Conservation (phyloP, 2,797 vertebrate genomes). For the Sebastes nivosus region DNA sequence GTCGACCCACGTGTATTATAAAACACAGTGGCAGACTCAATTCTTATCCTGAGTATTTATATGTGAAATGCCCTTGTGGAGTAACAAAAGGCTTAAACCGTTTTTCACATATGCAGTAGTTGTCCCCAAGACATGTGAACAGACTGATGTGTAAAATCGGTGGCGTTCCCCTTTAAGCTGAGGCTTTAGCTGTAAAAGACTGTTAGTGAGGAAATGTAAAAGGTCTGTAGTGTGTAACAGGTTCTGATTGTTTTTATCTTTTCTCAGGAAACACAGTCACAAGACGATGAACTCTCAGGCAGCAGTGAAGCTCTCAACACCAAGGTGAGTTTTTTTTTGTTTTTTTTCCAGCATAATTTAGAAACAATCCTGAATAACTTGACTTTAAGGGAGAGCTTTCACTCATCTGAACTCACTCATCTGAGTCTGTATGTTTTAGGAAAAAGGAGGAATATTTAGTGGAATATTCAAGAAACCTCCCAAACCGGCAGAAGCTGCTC, state of each 20-base stretch:
- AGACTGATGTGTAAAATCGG: too few species aligned
- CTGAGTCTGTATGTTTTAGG: conserved; percentile 36
- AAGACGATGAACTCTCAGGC: conserved; percentile 25
- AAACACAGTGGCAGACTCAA: neutral
- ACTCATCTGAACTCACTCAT: neutral
- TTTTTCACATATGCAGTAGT: too few species aligned
- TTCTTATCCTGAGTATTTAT: neutral
- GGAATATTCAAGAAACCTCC: conserved; percentile 62
- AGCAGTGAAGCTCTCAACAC: conserved; percentile 37
- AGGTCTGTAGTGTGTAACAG: neutral
- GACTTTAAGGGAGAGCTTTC: neutral
- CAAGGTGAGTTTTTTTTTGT: conserved; percentile 18
- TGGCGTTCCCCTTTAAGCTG: neutral
- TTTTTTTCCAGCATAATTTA: neutral
- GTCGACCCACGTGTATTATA: neutral
- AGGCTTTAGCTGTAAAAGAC: neutral
- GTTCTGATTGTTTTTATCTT: neutral
- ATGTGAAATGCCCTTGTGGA: neutral
- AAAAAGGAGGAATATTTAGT: conserved; percentile 61
- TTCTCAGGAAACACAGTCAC: conserved; percentile 30
- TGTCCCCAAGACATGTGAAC: too few species aligned
- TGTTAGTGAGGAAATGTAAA: neutral
- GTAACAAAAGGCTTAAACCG: too few species aligned
- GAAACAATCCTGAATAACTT: neutral
- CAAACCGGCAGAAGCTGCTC: conserved; percentile 45